These are phyloP conservation scores for Mustela nigripes DNA, from an alignment of 2,113 vertebrate genomes.

Conservation along the genomic window DNA sequence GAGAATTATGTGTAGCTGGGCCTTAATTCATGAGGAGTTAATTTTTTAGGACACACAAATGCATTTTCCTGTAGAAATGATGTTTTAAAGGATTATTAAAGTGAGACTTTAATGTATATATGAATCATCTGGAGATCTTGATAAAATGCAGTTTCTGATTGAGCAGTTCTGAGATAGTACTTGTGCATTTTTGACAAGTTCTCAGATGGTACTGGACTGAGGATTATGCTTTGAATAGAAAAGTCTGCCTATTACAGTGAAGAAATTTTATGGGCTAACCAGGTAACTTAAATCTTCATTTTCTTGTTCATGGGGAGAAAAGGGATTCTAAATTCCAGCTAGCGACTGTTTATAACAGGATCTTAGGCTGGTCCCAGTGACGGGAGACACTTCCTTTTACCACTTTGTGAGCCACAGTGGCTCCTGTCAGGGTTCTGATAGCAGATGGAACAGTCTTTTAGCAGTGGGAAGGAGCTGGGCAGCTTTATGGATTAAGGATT, in stretches of 20 bases:
- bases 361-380: neutral
- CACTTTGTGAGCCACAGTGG: neutral
- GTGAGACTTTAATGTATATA: neutral
- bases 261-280: neutral
- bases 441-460: neutral
- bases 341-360: neutral
- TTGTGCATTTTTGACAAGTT: neutral
- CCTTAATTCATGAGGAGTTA: neutral
- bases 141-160: neutral
- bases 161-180: neutral
- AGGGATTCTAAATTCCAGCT: neutral
- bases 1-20: neutral
- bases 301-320: neutral
- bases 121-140: neutral
- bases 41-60: conserved; percentile 7
- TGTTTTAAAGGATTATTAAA: conserved; percentile 50
- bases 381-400: neutral
- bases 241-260: neutral
- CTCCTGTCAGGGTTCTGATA: neutral
- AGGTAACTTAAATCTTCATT: conserved; percentile 25
- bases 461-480: neutral
- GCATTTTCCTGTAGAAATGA: conserved; percentile 22
- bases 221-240: neutral
- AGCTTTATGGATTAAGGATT: neutral
- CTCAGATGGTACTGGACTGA: neutral